Conservation (phyloP, 1,140 invertebrate genomes). For the Caenorhabditis remanei region DNA sequence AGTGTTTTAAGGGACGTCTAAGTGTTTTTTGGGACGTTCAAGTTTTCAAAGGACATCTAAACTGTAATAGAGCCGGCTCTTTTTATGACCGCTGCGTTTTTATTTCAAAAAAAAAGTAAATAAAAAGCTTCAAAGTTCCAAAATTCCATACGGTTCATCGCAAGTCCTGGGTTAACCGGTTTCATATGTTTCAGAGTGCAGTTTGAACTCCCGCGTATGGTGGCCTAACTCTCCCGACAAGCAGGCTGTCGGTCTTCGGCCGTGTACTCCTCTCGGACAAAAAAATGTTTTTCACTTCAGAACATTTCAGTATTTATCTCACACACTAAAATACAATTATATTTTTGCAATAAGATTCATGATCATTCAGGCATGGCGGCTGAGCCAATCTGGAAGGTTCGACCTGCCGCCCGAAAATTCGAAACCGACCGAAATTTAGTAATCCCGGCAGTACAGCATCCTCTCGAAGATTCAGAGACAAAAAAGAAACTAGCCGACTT, state of each 20-base stretch:
- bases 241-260: not conserved
- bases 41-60: no score
- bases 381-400: slow-evolving; percentile 26
- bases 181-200: no score
- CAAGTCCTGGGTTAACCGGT: no score
- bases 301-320: not conserved
- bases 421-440: not conserved
- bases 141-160: no score
- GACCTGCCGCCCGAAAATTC: slow-evolving; percentile 29
- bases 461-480: slow-evolving; percentile 1
- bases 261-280: slow-evolving; percentile 27
- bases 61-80: no score
- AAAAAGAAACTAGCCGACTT: slow-evolving; percentile 9
- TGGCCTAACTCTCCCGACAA: not conserved
- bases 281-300: not conserved
- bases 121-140: no score
- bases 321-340: no score
- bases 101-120: no score
- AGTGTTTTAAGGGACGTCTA: no score
- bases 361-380: slow-evolving; percentile 16
- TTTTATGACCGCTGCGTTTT: no score
- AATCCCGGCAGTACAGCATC: slow-evolving; percentile 10
- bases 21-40: no score
- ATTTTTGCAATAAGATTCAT: not conserved
- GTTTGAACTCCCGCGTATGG: not conserved